phyloP scores from a whole-genome alignment of 1,140 invertebrate species.

The Tetraneura akinire region DNA sequence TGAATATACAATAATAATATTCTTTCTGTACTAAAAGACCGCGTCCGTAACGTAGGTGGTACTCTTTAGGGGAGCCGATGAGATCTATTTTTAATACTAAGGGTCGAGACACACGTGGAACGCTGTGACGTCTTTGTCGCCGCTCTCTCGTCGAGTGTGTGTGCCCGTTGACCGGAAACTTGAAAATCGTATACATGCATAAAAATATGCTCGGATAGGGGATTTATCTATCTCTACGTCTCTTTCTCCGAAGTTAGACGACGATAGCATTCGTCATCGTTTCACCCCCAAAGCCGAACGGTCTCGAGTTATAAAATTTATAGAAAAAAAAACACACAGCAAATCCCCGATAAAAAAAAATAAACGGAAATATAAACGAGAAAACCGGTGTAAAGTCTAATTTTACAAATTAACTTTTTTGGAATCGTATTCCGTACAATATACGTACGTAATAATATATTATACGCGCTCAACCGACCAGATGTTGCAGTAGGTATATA shows the following conservation, averaged over 20 bases:
- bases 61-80: not conserved
- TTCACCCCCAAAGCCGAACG: not conserved
- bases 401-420: conserved; percentile 33
- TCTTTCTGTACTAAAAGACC: no score
- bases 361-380: no score
- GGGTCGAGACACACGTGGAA: conserved; percentile 1
- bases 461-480: no score
- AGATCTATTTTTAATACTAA: conserved; percentile 28
- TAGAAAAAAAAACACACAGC: not conserved
- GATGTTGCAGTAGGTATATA: no score
- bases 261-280: not conserved
- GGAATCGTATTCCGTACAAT: not conserved
- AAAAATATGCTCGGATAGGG: no score
- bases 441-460: not conserved
- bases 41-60: no score
- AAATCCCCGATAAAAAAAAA: not conserved
- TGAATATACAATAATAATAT: no score
- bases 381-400: conserved; percentile 2
- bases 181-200: not conserved
- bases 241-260: not conserved
- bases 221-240: not conserved
- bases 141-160: conserved; percentile 10
- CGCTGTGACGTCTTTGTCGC: not conserved
- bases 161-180: conserved; percentile 47
- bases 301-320: not conserved